Conservation (phyloP, 2,797 vertebrate genomes). For the Poeciliopsis turneri region DNA sequence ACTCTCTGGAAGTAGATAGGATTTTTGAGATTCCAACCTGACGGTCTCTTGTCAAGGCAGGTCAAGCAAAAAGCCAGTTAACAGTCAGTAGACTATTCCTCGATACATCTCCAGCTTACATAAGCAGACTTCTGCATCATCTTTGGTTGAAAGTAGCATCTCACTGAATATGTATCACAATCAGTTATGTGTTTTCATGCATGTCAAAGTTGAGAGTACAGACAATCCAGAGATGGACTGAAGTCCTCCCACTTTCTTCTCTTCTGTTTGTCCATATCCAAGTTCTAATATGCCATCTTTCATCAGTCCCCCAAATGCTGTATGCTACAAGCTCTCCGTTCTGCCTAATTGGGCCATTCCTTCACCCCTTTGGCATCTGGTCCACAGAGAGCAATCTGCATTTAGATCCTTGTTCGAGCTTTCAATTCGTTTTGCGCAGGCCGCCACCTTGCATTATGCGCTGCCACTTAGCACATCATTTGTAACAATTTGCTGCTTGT, state of each 20-base stretch:
- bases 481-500: conserved; percentile 71
- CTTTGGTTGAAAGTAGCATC: conserved; percentile 22
- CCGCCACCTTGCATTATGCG: conserved; percentile 50
- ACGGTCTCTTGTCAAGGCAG: background rate
- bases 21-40: background rate
- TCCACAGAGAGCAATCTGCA: conserved; percentile 40
- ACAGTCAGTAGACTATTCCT: background rate
- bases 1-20: background rate
- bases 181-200: conserved; percentile 25
- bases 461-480: conserved; percentile 58
- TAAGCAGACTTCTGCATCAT: conserved; percentile 29
- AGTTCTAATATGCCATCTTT: background rate
- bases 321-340: background rate
- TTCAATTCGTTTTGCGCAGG: conserved; percentile 30
- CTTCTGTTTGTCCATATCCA: background rate
- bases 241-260: background rate
- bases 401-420: conserved; percentile 23
- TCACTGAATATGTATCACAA: conserved; percentile 24
- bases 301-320: background rate
- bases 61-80: background rate
- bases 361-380: background rate
- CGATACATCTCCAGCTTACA: conserved; percentile 26
- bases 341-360: conserved; percentile 36
- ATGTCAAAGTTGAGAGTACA: conserved; percentile 25
- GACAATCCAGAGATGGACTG: conserved; percentile 6